phyloP scores from a whole-genome alignment of 1,140 invertebrate species.

The Drosophila arawakana region DNA sequence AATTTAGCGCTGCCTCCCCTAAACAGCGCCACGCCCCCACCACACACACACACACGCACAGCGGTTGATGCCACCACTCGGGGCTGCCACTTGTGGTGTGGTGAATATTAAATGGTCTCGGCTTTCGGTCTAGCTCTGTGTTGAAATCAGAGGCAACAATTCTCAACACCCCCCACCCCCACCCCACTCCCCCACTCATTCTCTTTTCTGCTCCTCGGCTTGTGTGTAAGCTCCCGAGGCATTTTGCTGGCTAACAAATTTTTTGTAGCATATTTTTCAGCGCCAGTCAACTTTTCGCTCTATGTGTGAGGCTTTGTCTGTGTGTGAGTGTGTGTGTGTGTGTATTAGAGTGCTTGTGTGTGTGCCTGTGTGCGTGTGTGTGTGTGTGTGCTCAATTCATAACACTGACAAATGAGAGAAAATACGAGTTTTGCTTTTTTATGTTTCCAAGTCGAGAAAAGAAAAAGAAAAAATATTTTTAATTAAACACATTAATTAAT shows the following conservation, averaged over 20 bases:
- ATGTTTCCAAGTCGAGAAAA: too few relatives aligned
- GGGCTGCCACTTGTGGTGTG: slow-evolving; percentile 38
- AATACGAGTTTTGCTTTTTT: slow-evolving; percentile 8
- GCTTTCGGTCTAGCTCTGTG: slow-evolving; percentile 34
- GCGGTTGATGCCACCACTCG: not conserved
- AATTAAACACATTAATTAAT: too few relatives aligned
- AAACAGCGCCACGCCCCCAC: not conserved
- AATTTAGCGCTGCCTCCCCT: slow-evolving; percentile 50
- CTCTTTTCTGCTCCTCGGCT: slow-evolving; percentile 12
- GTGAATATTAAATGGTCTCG: slow-evolving; percentile 51
- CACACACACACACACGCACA: not conserved
- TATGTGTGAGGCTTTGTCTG: slow-evolving; percentile 9
- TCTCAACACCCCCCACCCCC: not conserved
- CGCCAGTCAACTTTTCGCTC: slow-evolving; percentile 36
- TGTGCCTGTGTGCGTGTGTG: slow-evolving; percentile 18
- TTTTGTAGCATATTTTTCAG: slow-evolving; percentile 77
- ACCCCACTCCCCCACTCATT: not conserved
- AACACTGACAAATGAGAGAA: slow-evolving; percentile 39
- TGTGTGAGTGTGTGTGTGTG: slow-evolving; percentile 11
- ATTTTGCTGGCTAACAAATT: slow-evolving; percentile 39
- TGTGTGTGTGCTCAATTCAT: slow-evolving; percentile 33
- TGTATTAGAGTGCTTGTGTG: not conserved
- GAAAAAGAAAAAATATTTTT: not conserved
- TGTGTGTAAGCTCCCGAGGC: slow-evolving; percentile 35
- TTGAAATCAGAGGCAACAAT: slow-evolving; percentile 55